Evolutionary conservation across 2,113 vertebrate genomes (phyloP), one percentile per base, ranked within the genome.

Genomic region (Larimichthys crocea): DNA sequence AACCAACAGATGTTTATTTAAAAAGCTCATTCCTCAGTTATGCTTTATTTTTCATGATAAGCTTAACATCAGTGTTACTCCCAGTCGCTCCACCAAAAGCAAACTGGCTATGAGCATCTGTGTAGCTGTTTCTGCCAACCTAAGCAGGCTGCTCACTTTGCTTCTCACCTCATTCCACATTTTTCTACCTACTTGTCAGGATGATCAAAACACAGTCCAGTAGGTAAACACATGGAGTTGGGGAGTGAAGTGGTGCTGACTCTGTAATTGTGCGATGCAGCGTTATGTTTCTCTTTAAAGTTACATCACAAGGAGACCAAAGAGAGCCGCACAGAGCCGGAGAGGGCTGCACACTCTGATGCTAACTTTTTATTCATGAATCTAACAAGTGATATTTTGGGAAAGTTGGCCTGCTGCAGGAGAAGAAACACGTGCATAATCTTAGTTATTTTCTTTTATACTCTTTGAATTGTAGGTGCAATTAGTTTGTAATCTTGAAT

Each of bases 161-260:
- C 73, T 22, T 4, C 68, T 53, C 60, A 26, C 52, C 74, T 82
- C 65, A 46, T 35, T 48, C 11, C 52, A 52, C 53, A 20, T 69
- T 69, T 78, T 72, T 42, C 59, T 24, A 29, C 56, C 60, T 62
- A 2, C 65, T 63, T 84, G 83, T 86, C 86, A 83, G 59, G 76
- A 20, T 73, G 74, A 87, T 84, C 73, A 81, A 85, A 88, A 82
- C 73, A 81, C 74, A 82, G 69, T 63, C 79, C 72, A 66, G 72
- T 24, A 61, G 69, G 65, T 81, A 81, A 86, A 86, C 80, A 75
- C 73, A 71, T 67, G 76, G 44, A 53, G 40, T 26, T 50, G 20
- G 7, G 12, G 14, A 35, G 61, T 57, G 63, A 84, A 80, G 73
- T 67, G 60, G 29, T 83, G 83, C 76, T 76, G 88, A 87, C 68